Conservation (phyloP, 2,113 vertebrate genomes). For the Istiophorus platypterus region DNA sequence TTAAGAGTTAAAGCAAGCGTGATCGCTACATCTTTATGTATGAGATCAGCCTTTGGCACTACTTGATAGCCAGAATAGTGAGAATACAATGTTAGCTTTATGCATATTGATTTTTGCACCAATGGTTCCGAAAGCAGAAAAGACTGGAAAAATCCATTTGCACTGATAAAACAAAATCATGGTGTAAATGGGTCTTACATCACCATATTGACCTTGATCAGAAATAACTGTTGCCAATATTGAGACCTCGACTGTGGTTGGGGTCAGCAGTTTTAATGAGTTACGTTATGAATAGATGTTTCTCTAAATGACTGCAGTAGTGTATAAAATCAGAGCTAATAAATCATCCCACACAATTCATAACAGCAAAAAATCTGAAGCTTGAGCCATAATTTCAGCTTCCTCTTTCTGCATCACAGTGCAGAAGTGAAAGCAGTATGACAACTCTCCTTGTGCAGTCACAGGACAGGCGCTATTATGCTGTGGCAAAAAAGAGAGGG, state of each 20-base stretch:
- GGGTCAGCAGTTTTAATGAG: neutral
- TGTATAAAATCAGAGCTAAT: constrained; percentile 1
- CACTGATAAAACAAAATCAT: neutral
- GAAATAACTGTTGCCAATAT: neutral
- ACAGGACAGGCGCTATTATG: constrained; percentile 64
- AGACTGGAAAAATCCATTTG: neutral
- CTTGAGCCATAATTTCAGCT: constrained; percentile 50
- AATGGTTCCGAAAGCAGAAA: neutral
- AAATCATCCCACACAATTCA: constrained; percentile 1
- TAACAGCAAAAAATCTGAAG: constrained; percentile 7
- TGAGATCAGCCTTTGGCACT: neutral
- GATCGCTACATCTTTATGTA: constrained; percentile 23
- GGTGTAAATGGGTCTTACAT: neutral
- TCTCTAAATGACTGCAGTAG: neutral
- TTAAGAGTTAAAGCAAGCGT: constrained; percentile 24
- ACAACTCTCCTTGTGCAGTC: constrained; percentile 71
- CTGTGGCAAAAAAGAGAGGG: constrained; percentile 24
- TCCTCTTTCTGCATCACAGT: constrained; percentile 70
- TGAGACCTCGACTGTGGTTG: neutral
- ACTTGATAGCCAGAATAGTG: neutral
- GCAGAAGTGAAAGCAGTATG: constrained; percentile 84
- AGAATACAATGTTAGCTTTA: neutral
- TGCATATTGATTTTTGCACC: neutral
- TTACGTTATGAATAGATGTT: neutral
- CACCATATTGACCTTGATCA: constrained; percentile 11